These are phyloP conservation scores for Acleris emargana DNA, from an alignment of 2,888 invertebrate species.

Conservation along the genomic window DNA sequence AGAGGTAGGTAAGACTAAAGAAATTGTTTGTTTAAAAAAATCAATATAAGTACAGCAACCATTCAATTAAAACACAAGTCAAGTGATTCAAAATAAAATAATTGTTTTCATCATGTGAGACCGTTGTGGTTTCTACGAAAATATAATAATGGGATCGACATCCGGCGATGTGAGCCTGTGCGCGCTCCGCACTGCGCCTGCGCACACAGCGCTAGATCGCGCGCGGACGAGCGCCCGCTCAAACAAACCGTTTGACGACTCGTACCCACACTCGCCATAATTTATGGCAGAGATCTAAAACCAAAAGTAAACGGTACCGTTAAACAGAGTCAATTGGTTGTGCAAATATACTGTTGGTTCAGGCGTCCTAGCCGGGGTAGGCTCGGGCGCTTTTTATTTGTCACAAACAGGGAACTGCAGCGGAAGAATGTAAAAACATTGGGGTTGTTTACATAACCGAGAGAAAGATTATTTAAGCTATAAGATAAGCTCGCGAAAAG, in stretches of 20 bases:
- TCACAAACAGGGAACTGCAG: slow-evolving; percentile 37
- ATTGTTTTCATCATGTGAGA: slow-evolving; percentile 1
- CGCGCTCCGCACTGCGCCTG: slow-evolving; percentile 9
- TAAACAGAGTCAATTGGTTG: slow-evolving; percentile 53
- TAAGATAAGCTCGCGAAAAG: slow-evolving; percentile 22
- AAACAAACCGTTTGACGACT: slow-evolving; percentile 48
- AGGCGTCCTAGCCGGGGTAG: slow-evolving; percentile 17
- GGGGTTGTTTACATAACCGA: slow-evolving; percentile 36
- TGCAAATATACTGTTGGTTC: slow-evolving; percentile 49
- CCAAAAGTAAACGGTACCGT: slow-evolving; percentile 54
- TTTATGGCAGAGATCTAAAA: slow-evolving; percentile 63
- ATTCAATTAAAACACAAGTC: background rate
- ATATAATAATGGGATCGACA: slow-evolving; percentile 27
- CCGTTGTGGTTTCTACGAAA: slow-evolving; percentile 29
- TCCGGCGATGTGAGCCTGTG: slow-evolving; percentile 28
- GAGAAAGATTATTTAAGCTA: slow-evolving; percentile 25
- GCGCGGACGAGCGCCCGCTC: slow-evolving; percentile 6
- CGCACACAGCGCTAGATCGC: slow-evolving; percentile 8
- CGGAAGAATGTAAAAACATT: slow-evolving; percentile 42
- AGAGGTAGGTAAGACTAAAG: too few relatives aligned
- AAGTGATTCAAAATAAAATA: background rate
- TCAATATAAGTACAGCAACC: too few relatives aligned
- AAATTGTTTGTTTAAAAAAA: too few relatives aligned
- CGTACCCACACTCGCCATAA: slow-evolving; percentile 50
- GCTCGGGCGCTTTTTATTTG: slow-evolving; percentile 22